phyloP scores from a whole-genome alignment of 2,888 invertebrate genomes.

The Eucera pruinosa region DNA sequence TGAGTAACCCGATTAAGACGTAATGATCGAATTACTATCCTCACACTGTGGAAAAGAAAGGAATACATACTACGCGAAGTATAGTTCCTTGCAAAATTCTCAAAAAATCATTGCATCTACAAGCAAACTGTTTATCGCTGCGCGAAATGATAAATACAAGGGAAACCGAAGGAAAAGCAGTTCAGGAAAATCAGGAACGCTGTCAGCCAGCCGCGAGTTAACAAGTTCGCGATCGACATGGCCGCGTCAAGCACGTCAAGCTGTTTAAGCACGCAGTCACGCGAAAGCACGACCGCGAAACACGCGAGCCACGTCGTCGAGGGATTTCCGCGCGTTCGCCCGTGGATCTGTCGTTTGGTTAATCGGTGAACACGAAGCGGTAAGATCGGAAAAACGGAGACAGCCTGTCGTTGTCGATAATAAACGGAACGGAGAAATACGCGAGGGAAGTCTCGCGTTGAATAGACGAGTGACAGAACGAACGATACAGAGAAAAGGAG shows the following conservation, averaged over 20 bases:
- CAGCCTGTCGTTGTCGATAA: slow-evolving; percentile 34
- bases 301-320: slow-evolving; percentile 68
- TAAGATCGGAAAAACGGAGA: slow-evolving; percentile 40
- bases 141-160: neutral
- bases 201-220: slow-evolving; percentile 62
- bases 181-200: slow-evolving; percentile 7
- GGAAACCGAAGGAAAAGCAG: neutral
- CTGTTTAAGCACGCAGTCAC: slow-evolving; percentile 75
- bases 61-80: too few species aligned
- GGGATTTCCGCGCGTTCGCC: slow-evolving; percentile 54
- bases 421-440: slow-evolving; percentile 39
- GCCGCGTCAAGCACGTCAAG: slow-evolving; percentile 66
- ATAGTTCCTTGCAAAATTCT: too few species aligned
- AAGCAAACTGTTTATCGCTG: neutral
- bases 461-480: slow-evolving; percentile 26
- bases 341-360: slow-evolving; percentile 47
- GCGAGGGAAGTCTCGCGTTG: neutral
- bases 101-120: too few species aligned
- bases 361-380: slow-evolving; percentile 35
- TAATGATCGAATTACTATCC: too few species aligned
- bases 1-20: too few species aligned
- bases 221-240: slow-evolving; percentile 70
- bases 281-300: slow-evolving; percentile 75
- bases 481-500: neutral
- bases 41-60: too few species aligned